Evolutionary conservation across 2,797 vertebrate genomes (phyloP), one percentile per base, ranked within the genome.

Genomic region (Bucorvus abyssinicus): DNA sequence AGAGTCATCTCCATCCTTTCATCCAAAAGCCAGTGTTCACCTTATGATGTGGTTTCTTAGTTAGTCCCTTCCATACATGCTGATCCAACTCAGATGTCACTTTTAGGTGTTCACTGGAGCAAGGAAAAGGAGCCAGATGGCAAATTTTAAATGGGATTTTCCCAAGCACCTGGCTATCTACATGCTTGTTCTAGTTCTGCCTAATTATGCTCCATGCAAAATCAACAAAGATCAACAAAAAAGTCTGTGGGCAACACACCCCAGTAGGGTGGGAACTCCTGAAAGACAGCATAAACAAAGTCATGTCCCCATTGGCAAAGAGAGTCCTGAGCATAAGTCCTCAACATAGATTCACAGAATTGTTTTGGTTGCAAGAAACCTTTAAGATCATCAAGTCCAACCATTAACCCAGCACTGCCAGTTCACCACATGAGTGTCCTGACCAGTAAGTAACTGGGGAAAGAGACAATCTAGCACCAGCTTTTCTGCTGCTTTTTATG

Each of bases 121-220:
- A 78, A 64, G 30, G 16, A 55, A 71, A 69, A 76, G 6, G 9
- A 76, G 10, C 2, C 42, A 78, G 5, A 16, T 50, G 23, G 15
- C 50, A 80, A 56, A 53, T 32, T 30, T 40, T 36, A n/a, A 57
- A 65, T 6, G 12, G 8, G 7, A 30, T 14, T 59, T 82, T 87
- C 60, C n/a, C 36, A 52, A 63, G 11, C 29, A 80, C 27, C 9
- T 89, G 34, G 53, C 22, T 61, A 40, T 10, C 17, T 38, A 55
- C 26, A 22, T 2, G 5, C 3, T 29, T 12, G 2, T 63, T 71
- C 2, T 3, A 10, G 49, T 84, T 64, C 68, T 1, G 1, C 15
- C 30, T 44, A 9, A 52, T 40, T 67, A 55, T 89, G 19, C 10
- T 45, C 30, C 19, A 24, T 42, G 40, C 8, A 71, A 84, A 70